Conservation (phyloP, 2,113 vertebrate species). For the Gnathonemus echidnorhynchus region DNA sequence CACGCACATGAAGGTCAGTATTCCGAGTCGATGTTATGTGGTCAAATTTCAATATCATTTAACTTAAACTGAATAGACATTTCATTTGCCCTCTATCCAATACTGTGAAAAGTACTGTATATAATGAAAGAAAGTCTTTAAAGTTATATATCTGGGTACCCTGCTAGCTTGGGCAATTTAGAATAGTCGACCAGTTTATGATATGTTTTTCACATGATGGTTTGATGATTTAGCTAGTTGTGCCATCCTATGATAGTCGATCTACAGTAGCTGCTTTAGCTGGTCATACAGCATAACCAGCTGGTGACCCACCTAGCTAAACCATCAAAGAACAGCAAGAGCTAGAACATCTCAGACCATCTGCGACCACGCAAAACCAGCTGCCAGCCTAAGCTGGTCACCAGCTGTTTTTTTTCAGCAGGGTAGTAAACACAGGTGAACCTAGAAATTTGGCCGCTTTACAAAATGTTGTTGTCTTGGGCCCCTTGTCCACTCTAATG, state of each 20-base stretch:
- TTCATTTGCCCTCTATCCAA: neutral
- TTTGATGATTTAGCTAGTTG: neutral
- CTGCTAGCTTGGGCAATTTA: neutral
- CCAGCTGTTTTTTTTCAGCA: too few relatives aligned
- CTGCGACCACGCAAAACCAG: neutral
- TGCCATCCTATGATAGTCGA: neutral
- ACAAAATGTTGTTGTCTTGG: neutral
- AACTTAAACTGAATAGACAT: neutral
- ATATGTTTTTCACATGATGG: neutral
- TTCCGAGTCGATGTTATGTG: neutral
- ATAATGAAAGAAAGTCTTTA: neutral
- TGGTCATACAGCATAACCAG: neutral
- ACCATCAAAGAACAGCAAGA: neutral
- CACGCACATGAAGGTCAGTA: neutral
- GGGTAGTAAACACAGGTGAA: neutral
- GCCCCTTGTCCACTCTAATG: neutral
- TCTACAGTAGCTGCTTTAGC: neutral
- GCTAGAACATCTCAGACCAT: neutral
- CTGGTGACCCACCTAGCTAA: neutral
- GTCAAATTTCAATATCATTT: neutral
- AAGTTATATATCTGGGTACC: neutral
- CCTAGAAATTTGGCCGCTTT: neutral
- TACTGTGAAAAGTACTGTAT: neutral
- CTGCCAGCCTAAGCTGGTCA: too few relatives aligned
- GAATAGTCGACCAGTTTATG: neutral